Evolutionary conservation across 2,113 vertebrate genomes (phyloP), one percentile per base, ranked within the genome.

Genomic region (Ranitomeya variabilis): DNA sequence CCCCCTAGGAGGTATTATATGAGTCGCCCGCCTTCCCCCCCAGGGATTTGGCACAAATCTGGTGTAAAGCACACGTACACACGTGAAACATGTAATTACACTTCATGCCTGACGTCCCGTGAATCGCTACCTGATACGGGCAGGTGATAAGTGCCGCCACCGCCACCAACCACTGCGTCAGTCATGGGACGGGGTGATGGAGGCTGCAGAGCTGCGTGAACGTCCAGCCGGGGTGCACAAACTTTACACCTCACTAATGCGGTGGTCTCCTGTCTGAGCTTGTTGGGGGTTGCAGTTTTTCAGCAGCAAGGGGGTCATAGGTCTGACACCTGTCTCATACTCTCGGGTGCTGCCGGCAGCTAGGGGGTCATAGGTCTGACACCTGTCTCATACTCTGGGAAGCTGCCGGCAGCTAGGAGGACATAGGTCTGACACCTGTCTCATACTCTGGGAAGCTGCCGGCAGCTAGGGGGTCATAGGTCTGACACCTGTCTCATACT

Each of bases 1-100:
- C 86, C 86, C 86, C 86, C 86, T 81, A 81, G 81, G 86, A 87
- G 86, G 76, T 87, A 87, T 87, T 87, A 87, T 87, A 23, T 80
- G 31, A 80, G 62, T 57, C 54, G 62, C 37, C 85, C 85, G 85
- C 76, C 86, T 57, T 23, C 54, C 86, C 16, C 86, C 86, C 86
- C 86, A 80, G 86, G 86, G 86, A 80, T 67, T 87, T 87, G 86
- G 86, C 86, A 80, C 37, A 0, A 10, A 12, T 16, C 55, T 21
- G 57, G 57, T 7, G 23, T 77, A 31, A 15, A 18, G 31, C 59
- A 69, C 85, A 87, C 76, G 77, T 64, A 66, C 85, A 60, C 57
- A 77, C 71, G 37, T 26, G 71, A 62, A 45, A 37, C 79, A 81
- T 81, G 79, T 81, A 52, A 76, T 76, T 76, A 76, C 73, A 12